phyloP scores from a whole-genome alignment of 2,113 vertebrate species.

The Bombycilla garrulus region DNA sequence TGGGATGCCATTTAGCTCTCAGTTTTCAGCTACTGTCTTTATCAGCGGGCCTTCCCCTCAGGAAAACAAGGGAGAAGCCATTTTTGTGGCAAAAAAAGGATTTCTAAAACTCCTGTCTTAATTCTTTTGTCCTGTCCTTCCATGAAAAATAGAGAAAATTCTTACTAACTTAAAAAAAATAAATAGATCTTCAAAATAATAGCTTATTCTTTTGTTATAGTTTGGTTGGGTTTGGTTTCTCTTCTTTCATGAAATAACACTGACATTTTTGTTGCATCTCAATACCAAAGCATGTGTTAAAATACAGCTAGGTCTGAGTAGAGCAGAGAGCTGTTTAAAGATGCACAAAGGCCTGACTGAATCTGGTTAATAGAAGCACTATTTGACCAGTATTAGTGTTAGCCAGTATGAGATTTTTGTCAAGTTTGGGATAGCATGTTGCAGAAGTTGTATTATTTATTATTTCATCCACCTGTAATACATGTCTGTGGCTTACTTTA shows the following conservation, averaged over 20 bases:
- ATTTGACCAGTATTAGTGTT: not conserved
- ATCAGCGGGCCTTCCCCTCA: not conserved
- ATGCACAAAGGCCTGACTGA: not conserved
- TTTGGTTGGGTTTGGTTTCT: accelerated
- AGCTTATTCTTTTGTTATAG: not conserved
- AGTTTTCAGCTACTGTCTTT: not conserved
- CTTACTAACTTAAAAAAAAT: not conserved
- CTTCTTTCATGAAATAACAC: not conserved
- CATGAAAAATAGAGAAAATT: not conserved
- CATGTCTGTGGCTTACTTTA: accelerated
- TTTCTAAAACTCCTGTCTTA: not conserved
- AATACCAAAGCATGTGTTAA: not conserved
- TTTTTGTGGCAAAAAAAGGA: not conserved
- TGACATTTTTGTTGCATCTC: not conserved
- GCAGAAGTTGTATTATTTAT: not conserved
- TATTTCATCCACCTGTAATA: not conserved
- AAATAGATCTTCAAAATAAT: not conserved
- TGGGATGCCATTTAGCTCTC: not conserved
- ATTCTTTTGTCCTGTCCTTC: not conserved
- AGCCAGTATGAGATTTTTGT: not conserved
- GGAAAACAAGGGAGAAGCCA: not conserved
- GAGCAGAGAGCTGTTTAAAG: not conserved
- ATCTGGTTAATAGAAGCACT: not conserved
- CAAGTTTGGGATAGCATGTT: not conserved
- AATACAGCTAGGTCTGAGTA: not conserved